Base-by-base conservation (phyloP, 2,888 invertebrate genomes). In the Loripinus fragilis region DNA sequence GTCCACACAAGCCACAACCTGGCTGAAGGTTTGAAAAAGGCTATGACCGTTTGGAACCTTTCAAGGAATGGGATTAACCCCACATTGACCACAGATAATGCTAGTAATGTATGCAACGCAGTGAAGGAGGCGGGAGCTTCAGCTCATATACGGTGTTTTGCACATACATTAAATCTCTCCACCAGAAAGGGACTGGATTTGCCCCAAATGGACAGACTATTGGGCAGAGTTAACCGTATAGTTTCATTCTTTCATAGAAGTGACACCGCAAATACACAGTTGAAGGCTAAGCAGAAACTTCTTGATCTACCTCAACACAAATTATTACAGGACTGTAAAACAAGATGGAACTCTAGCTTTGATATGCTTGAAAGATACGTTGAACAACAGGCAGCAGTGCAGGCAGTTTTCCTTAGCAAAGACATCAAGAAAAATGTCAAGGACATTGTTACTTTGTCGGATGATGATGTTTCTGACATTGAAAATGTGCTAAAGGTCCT, bases 111-210 rank as follows among this genome's bases (percentile, higher is more conserved):
- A 55, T 71, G 73, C 20, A 17, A 30, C 7, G 76, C 76, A 28
- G 78, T 78, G 10, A n/a, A n/a, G n/a, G n/a, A n/a, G n/a, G n/a
- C 76, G 33, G 41, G 71, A 12, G 65, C 55, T 7, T 42, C 42
- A 42, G 30, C 69, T 0, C 72, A 82, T 68, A 41, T 79, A 35
- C 17, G 64, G 12, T 79, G 79, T 66, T 82, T 78, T 66, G 81
- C 81, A 7, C 81, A 81, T 70, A 76, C 78, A 1, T 15, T 81
- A 0, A 81, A 81, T 28, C 71, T 81, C 48, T 71, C 78, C 17
- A 68, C 66, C 20, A 74, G 74, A 41, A 60, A 65, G 25, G 75
- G 76, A 0, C 55, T 75, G 0, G 64, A 76, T 65, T 33, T 78
- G 2, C 15, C 50, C 7, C 64, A 48, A 42, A 42, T 81, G 3